phyloP scores from a whole-genome alignment of 2,888 invertebrate species.

The Hypena proboscidalis region DNA sequence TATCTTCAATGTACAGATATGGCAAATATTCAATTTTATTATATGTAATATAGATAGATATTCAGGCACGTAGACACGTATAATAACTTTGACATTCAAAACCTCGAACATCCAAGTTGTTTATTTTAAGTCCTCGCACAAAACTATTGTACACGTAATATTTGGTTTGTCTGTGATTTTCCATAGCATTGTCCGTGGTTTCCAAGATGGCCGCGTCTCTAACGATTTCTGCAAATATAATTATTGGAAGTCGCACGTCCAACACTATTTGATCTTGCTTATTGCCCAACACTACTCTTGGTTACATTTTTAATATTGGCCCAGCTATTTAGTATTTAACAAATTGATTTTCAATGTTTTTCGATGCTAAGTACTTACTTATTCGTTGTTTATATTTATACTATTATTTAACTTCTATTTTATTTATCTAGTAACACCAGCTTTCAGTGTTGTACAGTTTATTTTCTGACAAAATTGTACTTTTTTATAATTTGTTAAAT shows the following conservation, averaged over 20 bases:
- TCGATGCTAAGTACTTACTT: constrained; percentile 47
- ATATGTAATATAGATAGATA: too few relatives aligned
- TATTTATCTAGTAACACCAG: constrained; percentile 27
- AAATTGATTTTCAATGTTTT: constrained; percentile 49
- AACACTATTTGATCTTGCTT: constrained; percentile 71
- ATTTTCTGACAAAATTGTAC: too few relatives aligned
- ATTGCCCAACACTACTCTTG: constrained; percentile 65
- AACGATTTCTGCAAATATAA: constrained; percentile 80
- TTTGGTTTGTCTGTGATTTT: constrained; percentile 54
- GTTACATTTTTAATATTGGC: constrained; percentile 54
- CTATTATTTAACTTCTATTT: constrained; percentile 29
- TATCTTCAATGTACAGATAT: too few relatives aligned
- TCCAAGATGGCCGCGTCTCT: constrained; percentile 69
- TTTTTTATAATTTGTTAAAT: too few relatives aligned
- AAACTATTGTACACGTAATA: constrained; percentile 32
- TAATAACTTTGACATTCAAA: too few relatives aligned
- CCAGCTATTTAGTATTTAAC: constrained; percentile 53
- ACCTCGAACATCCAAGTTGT: too few relatives aligned
- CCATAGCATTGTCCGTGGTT: constrained; percentile 49
- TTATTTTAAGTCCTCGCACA: neutral
- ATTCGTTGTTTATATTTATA: constrained; percentile 41
- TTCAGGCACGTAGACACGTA: too few relatives aligned
- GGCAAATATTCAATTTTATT: too few relatives aligned
- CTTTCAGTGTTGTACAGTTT: neutral
- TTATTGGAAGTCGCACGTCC: constrained; percentile 81